phyloP scores from a whole-genome alignment of 2,113 vertebrate species.

The Mormyrus lacerda region DNA sequence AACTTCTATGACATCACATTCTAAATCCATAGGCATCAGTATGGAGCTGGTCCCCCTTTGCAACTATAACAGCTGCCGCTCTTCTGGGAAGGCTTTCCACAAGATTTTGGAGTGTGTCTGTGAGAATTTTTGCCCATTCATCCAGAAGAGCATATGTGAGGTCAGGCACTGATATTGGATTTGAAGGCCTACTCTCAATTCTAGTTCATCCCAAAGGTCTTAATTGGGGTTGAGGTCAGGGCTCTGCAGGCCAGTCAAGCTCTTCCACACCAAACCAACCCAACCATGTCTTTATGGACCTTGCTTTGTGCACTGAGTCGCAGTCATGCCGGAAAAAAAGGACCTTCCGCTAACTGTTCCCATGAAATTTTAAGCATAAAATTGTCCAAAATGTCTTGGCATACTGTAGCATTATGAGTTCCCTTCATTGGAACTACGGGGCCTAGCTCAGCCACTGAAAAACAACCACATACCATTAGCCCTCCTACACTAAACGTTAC shows the following conservation, averaged over 20 bases:
- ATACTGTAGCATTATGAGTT: neutral
- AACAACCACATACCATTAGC: neutral
- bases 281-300: neutral
- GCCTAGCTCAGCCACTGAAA: neutral
- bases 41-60: neutral
- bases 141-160: neutral
- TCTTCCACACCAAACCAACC: neutral
- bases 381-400: neutral
- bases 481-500: neutral
- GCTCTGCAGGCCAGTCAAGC: neutral
- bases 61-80: neutral
- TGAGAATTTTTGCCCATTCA: neutral
- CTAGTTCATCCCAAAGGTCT: neutral
- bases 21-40: neutral
- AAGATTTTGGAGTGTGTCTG: neutral
- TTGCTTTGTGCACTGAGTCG: neutral
- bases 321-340: neutral
- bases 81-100: neutral
- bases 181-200: neutral
- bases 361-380: neutral
- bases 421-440: neutral
- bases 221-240: neutral
- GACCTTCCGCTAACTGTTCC: neutral
- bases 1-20: neutral
- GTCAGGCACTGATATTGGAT: neutral